Base-by-base conservation (phyloP, 2,888 invertebrate species). In the Euzetes globulus region DNA sequence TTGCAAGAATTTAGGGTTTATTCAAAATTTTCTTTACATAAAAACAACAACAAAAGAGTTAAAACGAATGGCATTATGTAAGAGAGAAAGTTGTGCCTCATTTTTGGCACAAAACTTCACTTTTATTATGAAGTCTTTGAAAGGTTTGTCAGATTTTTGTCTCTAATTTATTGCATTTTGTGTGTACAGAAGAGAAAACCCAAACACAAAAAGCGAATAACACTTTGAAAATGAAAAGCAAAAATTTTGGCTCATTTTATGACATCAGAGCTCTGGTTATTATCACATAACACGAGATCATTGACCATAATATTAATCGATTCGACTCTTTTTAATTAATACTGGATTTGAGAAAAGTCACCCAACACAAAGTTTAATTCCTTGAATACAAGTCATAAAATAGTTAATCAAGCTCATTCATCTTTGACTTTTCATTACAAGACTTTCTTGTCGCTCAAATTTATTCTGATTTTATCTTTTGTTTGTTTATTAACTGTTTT, bases 251-350 rank as follows among this genome's bases (percentile, higher is more conserved):
- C 29, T 60, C 60, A 29, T 27, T 33, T 50, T 29, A 19, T 19
- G n/a, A 27, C 15, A 60, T 19, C 15, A 5, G 9, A 27, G 15
- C 27, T 60, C 33, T 13, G 22, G 29, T 17, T 25, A 17, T 60
- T 60, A 60, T 19, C 7, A 60, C 33, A 27, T 3, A 55, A 55
- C 3, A 55, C 4, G 60, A 27, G 60, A 29, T 27, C 60, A 60
- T 29, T 60, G 60, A 60, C 60, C 60, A 60, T 29, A 33, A 60
- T 27, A 60, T 27, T 25, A 60, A 60, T 60, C 60, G 60, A 60
- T 60, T 60, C 33, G n/a, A 27, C 15, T 60, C 60, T 11, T 33
- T 60, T 52, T n/a, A 52, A n/a, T 50, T 50, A 17, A n/a, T 50
- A n/a, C 17, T 50, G 3, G n/a, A n/a, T n/a, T 19, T 50, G 50